Evolutionary conservation across 1,140 invertebrate genomes (phyloP).

Genomic region (Lanistes nyassanus): DNA sequence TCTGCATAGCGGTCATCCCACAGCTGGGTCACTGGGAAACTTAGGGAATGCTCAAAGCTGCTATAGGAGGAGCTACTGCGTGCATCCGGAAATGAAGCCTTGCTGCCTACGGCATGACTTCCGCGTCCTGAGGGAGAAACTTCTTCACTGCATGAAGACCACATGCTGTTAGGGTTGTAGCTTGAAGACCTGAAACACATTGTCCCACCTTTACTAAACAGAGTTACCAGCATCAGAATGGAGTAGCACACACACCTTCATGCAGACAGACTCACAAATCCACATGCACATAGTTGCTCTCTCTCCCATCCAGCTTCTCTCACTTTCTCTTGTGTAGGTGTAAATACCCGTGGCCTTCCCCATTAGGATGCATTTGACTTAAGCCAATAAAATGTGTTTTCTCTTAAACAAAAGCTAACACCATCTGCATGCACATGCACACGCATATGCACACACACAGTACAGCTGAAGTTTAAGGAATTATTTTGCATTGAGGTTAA

Average conservation of each 20-base stretch:
- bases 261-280: too few species aligned
- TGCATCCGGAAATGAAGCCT: slow-evolving; percentile 1
- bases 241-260: background rate
- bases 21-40: slow-evolving; percentile 20
- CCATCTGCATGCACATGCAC: too few species aligned
- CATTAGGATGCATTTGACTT: too few species aligned
- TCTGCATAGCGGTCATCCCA: slow-evolving; percentile 34
- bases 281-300: too few species aligned
- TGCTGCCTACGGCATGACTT: background rate
- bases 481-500: too few species aligned
- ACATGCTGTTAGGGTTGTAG: slow-evolving; percentile 28
- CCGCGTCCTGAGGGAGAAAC: background rate
- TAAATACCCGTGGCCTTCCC: too few species aligned
- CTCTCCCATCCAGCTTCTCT: too few species aligned
- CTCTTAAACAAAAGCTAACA: too few species aligned
- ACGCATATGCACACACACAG: too few species aligned
- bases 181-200: slow-evolving; percentile 32
- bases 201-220: background rate
- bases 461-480: too few species aligned
- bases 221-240: background rate
- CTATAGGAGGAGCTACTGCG: slow-evolving; percentile 23
- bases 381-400: too few species aligned
- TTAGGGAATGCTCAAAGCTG: slow-evolving; percentile 26
- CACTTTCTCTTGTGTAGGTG: too few species aligned
- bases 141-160: slow-evolving; percentile 30